Evolutionary conservation across 2,888 invertebrate genomes (phyloP).

Genomic region (Volucella bombylans): DNA sequence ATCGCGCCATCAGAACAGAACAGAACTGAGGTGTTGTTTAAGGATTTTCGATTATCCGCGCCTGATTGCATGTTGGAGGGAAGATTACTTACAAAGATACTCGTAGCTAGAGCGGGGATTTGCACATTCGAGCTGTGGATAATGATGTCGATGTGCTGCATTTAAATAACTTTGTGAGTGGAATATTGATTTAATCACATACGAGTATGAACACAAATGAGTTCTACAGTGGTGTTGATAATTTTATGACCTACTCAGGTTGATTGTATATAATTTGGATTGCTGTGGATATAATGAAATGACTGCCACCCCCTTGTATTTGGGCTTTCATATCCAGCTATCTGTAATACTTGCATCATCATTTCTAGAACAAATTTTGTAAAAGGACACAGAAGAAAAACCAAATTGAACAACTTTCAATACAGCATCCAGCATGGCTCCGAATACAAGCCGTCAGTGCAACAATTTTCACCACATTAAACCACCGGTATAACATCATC

Average conservation of each 20-base stretch:
- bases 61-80: constrained; percentile 35
- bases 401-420: too few species aligned
- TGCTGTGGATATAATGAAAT: too few species aligned
- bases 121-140: constrained; percentile 33
- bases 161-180: constrained; percentile 7
- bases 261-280: too few species aligned
- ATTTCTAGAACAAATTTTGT: too few species aligned
- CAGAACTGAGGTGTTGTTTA: not conserved
- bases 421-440: too few species aligned
- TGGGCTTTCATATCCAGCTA: too few species aligned
- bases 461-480: too few species aligned
- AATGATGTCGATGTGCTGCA: constrained; percentile 33
- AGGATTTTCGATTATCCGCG: constrained; percentile 31
- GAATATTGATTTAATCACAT: constrained; percentile 23
- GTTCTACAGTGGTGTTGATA: constrained; percentile 7
- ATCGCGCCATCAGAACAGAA: not conserved
- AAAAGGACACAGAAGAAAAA: too few species aligned
- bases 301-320: too few species aligned
- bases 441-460: too few species aligned
- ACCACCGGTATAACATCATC: too few species aligned
- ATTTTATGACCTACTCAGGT: constrained; percentile 10
- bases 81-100: constrained; percentile 26
- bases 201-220: not conserved
- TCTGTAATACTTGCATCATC: too few species aligned
- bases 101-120: constrained; percentile 39